Base-by-base conservation (phyloP, 2,113 vertebrate species). In the Chaetodon auriga region DNA sequence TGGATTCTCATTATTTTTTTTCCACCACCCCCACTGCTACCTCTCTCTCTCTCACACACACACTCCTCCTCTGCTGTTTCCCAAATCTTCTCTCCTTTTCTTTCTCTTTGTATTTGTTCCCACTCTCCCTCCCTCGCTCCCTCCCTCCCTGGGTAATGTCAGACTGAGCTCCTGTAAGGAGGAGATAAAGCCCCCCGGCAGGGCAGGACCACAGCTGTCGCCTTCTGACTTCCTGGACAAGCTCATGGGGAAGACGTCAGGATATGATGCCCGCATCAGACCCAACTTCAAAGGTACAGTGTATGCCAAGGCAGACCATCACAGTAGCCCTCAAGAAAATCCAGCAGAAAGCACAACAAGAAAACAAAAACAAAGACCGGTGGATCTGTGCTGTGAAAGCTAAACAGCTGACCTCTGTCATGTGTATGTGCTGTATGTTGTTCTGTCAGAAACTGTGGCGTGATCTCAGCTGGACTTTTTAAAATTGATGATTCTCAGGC, bases 201-300 rank as follows among this genome's bases (percentile, higher is more conserved):
- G 94, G 87, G 80, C 87, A 46, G 86, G 86, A 18, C 75, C 94
- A 19, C 94, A 96, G 89, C 92, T 97, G 96, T 98, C 97, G 18
- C 97, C 97, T 69, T 99, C 97, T 41, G 97, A 99, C 93, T 99
- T 98, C 94, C 95, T 99, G 91, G 97, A 98, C 95, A 98, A 99
- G 93, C 97, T 98, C 64, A 98, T 98, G 97, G 97, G 97, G 69
- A 95, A 89, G 81, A 98, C 97, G 0, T 99, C 97, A 25, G 97
- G 97, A 55, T 99, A 99, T 2, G 97, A 98, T 1, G 97, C 97
- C 77, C 96, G 97, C 80, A 98, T 99, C 87, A 95, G 97, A 77
- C 97, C 97, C 91, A 97, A 97, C 95, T 99, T 98, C 95, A 99
- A 99, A 97, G 97, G 97, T 99, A 95, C 23, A 43, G n/a, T 55